Conservation (phyloP, 1,140 invertebrate species). For the Drosophila varians region DNA sequence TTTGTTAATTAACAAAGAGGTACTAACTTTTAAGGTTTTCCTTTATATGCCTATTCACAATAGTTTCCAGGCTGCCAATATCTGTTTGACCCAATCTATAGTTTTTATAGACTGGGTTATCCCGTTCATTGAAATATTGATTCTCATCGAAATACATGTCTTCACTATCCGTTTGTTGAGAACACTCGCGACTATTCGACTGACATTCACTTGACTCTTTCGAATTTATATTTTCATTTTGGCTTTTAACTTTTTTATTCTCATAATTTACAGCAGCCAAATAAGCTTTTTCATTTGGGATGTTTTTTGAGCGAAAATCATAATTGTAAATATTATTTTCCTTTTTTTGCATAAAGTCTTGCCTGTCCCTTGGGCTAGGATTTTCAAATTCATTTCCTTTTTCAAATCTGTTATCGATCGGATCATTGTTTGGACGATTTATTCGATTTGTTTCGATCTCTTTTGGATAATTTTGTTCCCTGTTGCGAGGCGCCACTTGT, state of each 20-base stretch:
- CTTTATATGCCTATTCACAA: conserved; percentile 1
- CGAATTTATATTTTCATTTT: neutral
- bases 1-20: too few species aligned
- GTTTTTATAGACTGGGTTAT: neutral
- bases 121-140: neutral
- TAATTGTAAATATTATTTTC: neutral
- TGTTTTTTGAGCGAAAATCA: neutral
- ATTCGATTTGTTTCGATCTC: neutral
- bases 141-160: neutral
- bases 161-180: neutral
- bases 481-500: neutral
- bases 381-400: neutral
- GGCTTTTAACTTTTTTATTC: neutral
- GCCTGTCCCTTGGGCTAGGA: neutral
- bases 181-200: neutral
- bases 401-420: neutral
- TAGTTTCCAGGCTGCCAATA: neutral
- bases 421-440: neutral
- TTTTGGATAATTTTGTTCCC: neutral
- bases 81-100: neutral
- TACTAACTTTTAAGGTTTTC: conserved; percentile 6
- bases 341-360: neutral
- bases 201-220: neutral
- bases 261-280: neutral
- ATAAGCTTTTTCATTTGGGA: neutral